Evolutionary conservation across 2,888 invertebrate genomes (phyloP), one percentile per base, ranked within the genome.

Genomic region (Candidula unifasciata): DNA sequence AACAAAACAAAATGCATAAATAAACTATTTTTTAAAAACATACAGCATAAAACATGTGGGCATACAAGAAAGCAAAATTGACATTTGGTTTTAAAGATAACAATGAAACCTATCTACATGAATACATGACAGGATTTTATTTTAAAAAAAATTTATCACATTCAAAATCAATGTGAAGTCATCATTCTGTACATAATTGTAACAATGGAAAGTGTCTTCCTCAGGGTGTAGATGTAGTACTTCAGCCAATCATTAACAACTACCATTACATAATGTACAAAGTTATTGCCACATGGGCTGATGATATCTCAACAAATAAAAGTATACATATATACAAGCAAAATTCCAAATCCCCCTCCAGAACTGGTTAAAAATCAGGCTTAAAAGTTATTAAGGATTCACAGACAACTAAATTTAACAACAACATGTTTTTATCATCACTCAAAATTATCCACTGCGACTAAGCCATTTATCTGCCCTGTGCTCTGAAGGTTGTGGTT

Each of bases 91-190:
- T 71, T 44, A 35, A 71, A 18, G 18, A 33, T 37, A 71, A 52
- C n/a, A 74, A 74, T 13, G 21, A 3, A 54, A 74, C 18, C 2
- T 74, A 54, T 73, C 64, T 82, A 76, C 82, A 82, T 64, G 21
- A 82, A 82, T 74, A 44, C 44, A 44, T 44, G 44, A 10, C 16
- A 82, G 27, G 57, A 66, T 80, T n/a, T n/a, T n/a, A n/a, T n/a
- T n/a, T n/a, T 1, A 44, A 44, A 44, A 54, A 80, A 57, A 80
- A 80, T 71, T 0, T 80, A 80, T 80, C 80, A 80, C 80, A 69
- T 71, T 80, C 30, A 54, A 64, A 24, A 71, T 80, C 80, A 79
- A 79, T 64, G 66, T 64, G 44, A 44, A 66, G 44, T 66, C 16
- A 79, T 37, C 13, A 3, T 37, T 78, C 21, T 78, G 64, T 78